Evolutionary conservation across 2,888 invertebrate genomes (phyloP).

Genomic region (Laothoe populi): DNA sequence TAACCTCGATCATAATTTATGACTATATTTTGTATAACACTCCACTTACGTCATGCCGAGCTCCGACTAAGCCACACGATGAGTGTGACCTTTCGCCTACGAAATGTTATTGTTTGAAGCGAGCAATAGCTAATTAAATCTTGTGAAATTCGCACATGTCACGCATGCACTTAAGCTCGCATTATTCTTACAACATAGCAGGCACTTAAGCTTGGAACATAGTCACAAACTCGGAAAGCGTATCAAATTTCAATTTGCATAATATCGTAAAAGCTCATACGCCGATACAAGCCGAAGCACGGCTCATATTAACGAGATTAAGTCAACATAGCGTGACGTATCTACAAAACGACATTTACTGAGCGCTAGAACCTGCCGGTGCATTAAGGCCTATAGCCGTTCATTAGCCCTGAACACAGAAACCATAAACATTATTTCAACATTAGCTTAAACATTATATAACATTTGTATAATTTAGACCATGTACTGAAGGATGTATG

Average conservation of each 20-base stretch:
- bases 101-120: constrained; percentile 26
- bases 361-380: constrained; percentile 39
- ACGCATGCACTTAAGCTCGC: constrained; percentile 45
- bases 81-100: constrained; percentile 32
- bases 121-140: constrained; percentile 16
- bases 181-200: constrained; percentile 46
- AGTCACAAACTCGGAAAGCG: constrained; percentile 59
- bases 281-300: constrained; percentile 63
- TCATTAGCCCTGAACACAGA: constrained; percentile 18
- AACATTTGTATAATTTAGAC: not conserved
- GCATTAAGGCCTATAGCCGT: constrained; percentile 14
- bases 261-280: constrained; percentile 71
- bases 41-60: not conserved
- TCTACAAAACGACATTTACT: constrained; percentile 55
- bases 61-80: not conserved
- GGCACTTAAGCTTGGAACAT: constrained; percentile 49
- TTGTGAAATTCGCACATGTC: constrained; percentile 36
- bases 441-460: not conserved
- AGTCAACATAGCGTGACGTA: constrained; percentile 72
- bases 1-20: constrained; percentile 15
- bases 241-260: constrained; percentile 76
- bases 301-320: constrained; percentile 69
- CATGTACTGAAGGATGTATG: not conserved
- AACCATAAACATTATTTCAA: constrained; percentile 7
- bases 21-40: constrained; percentile 10